These are phyloP conservation scores for Frieseomelitta varia DNA, from an alignment of 1,140 invertebrate species.

Conservation along the genomic window DNA sequence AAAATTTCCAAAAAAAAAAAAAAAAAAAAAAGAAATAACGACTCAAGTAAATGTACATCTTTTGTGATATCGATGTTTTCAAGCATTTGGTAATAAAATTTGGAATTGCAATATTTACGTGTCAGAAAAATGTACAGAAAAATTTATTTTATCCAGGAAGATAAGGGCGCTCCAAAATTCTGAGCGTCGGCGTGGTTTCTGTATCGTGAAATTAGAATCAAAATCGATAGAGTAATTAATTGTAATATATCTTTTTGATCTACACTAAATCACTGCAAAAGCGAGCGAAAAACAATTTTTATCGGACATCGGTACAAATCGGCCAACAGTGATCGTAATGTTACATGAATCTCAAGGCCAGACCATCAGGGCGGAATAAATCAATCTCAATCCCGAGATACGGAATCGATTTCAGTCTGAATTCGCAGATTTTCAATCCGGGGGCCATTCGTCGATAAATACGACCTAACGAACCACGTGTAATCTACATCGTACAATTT, in stretches of 20 bases:
- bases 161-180: no score
- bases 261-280: background rate
- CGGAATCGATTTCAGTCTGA: background rate
- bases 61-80: no score
- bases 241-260: background rate
- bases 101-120: no score
- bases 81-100: no score
- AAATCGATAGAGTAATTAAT: background rate
- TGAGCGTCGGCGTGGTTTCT: no score
- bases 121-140: no score
- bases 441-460: background rate
- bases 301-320: background rate
- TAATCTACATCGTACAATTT: conserved; percentile 27
- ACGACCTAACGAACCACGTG: conserved; percentile 3
- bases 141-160: no score
- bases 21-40: no score
- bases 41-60: no score
- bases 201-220: background rate
- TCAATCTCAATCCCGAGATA: background rate
- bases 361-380: background rate
- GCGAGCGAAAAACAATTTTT: background rate
- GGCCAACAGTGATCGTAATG: background rate
- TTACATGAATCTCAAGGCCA: background rate
- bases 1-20: no score
- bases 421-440: background rate